Evolutionary conservation across 2,888 invertebrate genomes (phyloP).

Genomic region (Caenorhabditis uteleia): DNA sequence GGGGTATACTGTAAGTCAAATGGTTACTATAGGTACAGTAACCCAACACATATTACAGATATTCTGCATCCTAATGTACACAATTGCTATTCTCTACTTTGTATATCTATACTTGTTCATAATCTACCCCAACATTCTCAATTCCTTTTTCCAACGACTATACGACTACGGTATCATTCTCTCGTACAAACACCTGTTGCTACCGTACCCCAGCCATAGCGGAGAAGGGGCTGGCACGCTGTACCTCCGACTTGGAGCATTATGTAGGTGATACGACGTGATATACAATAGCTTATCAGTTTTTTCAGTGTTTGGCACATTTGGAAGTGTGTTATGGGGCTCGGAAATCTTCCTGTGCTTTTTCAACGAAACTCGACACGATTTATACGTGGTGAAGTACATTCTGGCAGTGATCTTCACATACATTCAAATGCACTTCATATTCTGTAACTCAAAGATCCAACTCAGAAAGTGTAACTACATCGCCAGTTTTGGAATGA

Average conservation of each 20-base stretch:
- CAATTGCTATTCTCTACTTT: conserved; percentile 55
- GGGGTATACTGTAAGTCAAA: conserved; percentile 6
- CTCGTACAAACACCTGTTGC: too few relatives aligned
- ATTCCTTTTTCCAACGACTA: too few relatives aligned
- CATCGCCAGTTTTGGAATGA: conserved; percentile 62
- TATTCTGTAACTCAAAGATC: conserved; percentile 68
- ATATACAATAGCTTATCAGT: too few relatives aligned
- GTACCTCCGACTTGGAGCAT: conserved; percentile 58
- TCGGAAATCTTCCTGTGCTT: conserved; percentile 61
- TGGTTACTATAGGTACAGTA: too few relatives aligned
- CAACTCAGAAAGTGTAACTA: conserved; percentile 49
- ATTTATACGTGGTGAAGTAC: conserved; percentile 54
- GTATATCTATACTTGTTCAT: conserved; percentile 58
- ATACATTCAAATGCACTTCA: conserved; percentile 69
- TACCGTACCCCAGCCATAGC: conserved; percentile 38
- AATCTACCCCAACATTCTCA: conserved; percentile 55
- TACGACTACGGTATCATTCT: too few relatives aligned
- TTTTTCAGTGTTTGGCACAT: conserved; percentile 55
- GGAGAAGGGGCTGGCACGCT: conserved; percentile 59
- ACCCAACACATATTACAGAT: conserved; percentile 57
- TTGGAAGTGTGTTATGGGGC: conserved; percentile 62
- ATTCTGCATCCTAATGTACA: conserved; percentile 56
- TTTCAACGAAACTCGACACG: conserved; percentile 11
- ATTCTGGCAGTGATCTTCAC: conserved; percentile 60
- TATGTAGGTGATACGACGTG: too few relatives aligned